These are phyloP conservation scores for Eristalis tenax DNA, from an alignment of 2,888 invertebrate species.

Conservation along the genomic window DNA sequence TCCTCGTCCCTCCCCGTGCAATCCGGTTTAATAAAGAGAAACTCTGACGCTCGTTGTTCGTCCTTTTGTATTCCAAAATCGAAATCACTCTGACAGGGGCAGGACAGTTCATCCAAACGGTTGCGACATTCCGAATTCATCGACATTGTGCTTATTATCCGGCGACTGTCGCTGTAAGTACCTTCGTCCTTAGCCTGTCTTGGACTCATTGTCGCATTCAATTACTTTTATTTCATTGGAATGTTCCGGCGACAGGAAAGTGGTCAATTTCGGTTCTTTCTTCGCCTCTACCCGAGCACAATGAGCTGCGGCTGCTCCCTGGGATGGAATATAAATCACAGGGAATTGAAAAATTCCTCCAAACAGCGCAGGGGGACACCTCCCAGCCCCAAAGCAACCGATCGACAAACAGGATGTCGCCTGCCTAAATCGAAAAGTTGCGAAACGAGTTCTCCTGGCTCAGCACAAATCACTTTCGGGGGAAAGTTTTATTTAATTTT, in stretches of 20 bases:
- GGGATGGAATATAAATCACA: constrained; percentile 55
- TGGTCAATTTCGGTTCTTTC: constrained; percentile 68
- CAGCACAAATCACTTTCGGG: constrained; percentile 63
- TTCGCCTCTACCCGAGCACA: not conserved
- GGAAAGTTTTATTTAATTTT: constrained; percentile 67
- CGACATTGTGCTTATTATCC: constrained; percentile 67
- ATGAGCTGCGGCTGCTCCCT: not conserved
- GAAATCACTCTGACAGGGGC: constrained; percentile 57
- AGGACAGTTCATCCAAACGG: constrained; percentile 67
- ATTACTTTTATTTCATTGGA: constrained; percentile 67
- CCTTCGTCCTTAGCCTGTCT: constrained; percentile 24
- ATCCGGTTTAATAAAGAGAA: constrained; percentile 69
- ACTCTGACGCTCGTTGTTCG: constrained; percentile 59
- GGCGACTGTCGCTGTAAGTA: constrained; percentile 58
- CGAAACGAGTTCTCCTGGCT: constrained; percentile 29
- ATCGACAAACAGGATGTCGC: constrained; percentile 46
- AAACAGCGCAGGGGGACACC: constrained; percentile 11
- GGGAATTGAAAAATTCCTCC: constrained; percentile 64
- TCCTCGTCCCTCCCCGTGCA: not conserved
- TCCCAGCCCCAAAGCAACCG: not conserved
- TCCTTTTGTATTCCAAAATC: constrained; percentile 61
- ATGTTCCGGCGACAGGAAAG: constrained; percentile 71
- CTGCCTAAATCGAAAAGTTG: constrained; percentile 66
- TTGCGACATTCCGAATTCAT: constrained; percentile 67
- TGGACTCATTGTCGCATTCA: constrained; percentile 70